Percentiles rank a stretch among this genome's conserved stretches.
These are phyloP conservation scores for Pharmacophagus antenor DNA, from an alignment of 2,888 invertebrate species.

Conservation along the genomic window DNA sequence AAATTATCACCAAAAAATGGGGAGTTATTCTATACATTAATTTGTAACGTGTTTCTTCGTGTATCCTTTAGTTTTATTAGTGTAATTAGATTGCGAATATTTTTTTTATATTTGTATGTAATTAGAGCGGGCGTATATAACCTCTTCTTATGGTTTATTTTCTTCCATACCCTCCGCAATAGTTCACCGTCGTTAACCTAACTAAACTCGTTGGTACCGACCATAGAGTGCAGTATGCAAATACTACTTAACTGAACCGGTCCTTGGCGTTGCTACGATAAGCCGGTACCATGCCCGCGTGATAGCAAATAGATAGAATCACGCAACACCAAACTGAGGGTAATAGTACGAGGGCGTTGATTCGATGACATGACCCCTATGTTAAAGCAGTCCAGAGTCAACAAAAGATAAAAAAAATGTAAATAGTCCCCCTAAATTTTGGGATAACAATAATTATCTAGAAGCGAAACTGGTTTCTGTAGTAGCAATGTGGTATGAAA, in stretches of 20 bases:
- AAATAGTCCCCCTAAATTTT: slow-evolving; percentile 14
- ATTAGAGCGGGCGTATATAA: not conserved
- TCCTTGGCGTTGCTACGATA: slow-evolving; percentile 40
- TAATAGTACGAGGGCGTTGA: slow-evolving; percentile 24
- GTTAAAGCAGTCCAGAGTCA: slow-evolving; percentile 24
- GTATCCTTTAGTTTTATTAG: no score
- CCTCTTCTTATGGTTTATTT: not conserved
- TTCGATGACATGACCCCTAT: slow-evolving; percentile 28
- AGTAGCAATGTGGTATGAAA: slow-evolving; percentile 16
- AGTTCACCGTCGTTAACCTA: slow-evolving; percentile 32
- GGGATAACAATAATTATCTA: slow-evolving; percentile 16
- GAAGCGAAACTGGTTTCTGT: slow-evolving; percentile 19
- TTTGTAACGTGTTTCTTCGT: no score
- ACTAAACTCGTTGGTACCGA: slow-evolving; percentile 44
- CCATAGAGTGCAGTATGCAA: slow-evolving; percentile 52
- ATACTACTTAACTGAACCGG: slow-evolving; percentile 57
- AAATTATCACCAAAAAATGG: no score
- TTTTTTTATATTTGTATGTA: not conserved
- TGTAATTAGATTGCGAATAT: no score
- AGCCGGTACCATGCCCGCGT: slow-evolving; percentile 34
- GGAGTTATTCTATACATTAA: no score
- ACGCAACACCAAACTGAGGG: slow-evolving; percentile 21
- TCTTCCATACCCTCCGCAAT: slow-evolving; percentile 10
- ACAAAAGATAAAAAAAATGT: slow-evolving; percentile 26
- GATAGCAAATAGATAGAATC: slow-evolving; percentile 38